Percentiles rank a stretch among this genome's conserved stretches.
These are phyloP conservation scores for Neocrepidodera transversa DNA, from an alignment of 2,888 invertebrate genomes.

Conservation along the genomic window DNA sequence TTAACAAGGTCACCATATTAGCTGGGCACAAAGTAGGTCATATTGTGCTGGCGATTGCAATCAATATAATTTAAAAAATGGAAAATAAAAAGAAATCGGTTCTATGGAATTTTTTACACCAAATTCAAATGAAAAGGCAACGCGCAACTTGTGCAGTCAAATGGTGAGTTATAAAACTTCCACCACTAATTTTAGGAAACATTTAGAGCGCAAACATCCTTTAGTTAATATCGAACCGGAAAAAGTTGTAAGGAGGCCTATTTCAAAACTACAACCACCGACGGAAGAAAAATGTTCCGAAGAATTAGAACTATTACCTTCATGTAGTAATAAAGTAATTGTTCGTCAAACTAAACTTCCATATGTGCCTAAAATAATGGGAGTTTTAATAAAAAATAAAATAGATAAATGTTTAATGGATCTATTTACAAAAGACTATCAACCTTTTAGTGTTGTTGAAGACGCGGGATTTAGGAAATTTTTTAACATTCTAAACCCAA, in stretches of 20 bases:
- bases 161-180: slow-evolving; percentile 18
- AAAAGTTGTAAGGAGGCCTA: neutral
- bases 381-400: slow-evolving; percentile 1
- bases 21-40: too few relatives aligned
- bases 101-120: neutral
- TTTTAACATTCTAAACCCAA: slow-evolving; percentile 24
- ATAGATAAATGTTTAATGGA: slow-evolving; percentile 16
- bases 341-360: neutral
- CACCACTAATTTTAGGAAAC: slow-evolving; percentile 23
- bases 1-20: too few relatives aligned
- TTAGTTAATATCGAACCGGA: too few relatives aligned
- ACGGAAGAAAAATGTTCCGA: too few relatives aligned
- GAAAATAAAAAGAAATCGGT: too few relatives aligned
- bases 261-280: too few relatives aligned
- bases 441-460: slow-evolving; percentile 20
- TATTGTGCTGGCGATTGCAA: too few relatives aligned
- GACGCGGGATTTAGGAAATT: slow-evolving; percentile 17
- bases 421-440: slow-evolving; percentile 7
- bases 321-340: neutral
- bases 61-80: neutral
- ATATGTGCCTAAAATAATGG: slow-evolving; percentile 5
- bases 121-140: slow-evolving; percentile 9
- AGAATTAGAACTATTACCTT: neutral
- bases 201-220: slow-evolving; percentile 21
- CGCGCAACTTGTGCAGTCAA: slow-evolving; percentile 19